Evolutionary conservation across 2,113 vertebrate species (phyloP), one percentile per base, ranked within the genome.

Genomic region (Passer montanus): DNA sequence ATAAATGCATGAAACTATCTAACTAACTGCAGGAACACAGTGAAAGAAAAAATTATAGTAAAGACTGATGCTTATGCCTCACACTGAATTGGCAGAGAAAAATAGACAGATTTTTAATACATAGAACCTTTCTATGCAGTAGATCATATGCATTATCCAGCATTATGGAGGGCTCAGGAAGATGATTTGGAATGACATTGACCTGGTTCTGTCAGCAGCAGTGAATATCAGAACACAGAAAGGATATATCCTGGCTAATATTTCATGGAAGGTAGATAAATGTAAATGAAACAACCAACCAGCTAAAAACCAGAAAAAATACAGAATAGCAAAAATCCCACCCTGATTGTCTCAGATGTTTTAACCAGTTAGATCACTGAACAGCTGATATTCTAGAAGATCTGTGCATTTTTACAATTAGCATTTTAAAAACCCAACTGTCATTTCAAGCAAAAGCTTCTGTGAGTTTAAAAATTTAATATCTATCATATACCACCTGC

Each of bases 131-230:
- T 66, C 35, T 59, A 68, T 35, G 47, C 15, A 69, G 49, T 47
- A n/a, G 35, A 43, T 80, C 31, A 18, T 31, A 74, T 62, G 72
- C 55, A 62, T 91, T 93, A 93, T 68, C 63, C 49, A 89, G 58
- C 46, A 60, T 77, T 89, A 75, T 28, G 46, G 78, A 93, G 30
- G 44, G 75, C 66, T 67, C 69, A 79, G 37, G 87, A 94, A 91
- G 84, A 87, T 85, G 67, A 96, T 93, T 44, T 59, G 68, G 63
- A 91, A 77, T 88, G 94, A 87, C 93, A 90, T 0, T 90, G 92
- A 96, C 94, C 95, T 91, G 59, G 70, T 95, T 96, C 91, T 93
- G 91, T 96, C 95, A 95, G 78, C 69, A 91, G 59, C 46, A 85
- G 50, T 94, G 46, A 91, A 37, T 79, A 93, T 94, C 91, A 93